phyloP scores from a whole-genome alignment of 2,797 vertebrate genomes.

The Clarias laeviceps region DNA sequence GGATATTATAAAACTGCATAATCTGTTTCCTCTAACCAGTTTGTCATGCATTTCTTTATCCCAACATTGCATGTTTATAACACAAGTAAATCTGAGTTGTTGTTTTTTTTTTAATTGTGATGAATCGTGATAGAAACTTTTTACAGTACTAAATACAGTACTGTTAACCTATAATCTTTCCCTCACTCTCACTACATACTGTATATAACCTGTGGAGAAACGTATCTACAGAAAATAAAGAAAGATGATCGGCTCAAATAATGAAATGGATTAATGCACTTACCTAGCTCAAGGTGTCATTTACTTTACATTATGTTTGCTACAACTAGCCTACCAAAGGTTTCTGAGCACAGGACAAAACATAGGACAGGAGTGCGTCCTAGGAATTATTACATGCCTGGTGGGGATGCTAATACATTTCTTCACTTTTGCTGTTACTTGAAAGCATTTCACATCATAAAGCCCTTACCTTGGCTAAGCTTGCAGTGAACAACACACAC shows the following conservation, averaged over 20 bases:
- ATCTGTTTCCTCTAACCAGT: too few relatives aligned
- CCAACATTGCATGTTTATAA: too few relatives aligned
- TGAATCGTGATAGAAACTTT: too few relatives aligned
- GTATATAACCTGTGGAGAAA: background rate
- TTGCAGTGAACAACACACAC: constrained; percentile 96
- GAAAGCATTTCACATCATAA: background rate
- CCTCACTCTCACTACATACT: background rate
- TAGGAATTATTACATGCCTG: background rate
- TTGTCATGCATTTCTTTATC: too few relatives aligned
- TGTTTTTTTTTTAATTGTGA: too few relatives aligned
- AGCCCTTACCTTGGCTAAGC: constrained; percentile 89
- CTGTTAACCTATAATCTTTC: background rate
- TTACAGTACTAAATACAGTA: background rate
- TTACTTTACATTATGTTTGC: background rate
- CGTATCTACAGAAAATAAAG: background rate
- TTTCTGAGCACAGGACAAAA: background rate
- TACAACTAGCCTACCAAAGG: too few relatives aligned
- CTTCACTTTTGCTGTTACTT: background rate
- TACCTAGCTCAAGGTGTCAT: background rate
- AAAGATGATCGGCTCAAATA: too few relatives aligned
- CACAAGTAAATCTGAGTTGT: too few relatives aligned
- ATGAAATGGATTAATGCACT: background rate
- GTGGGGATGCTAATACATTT: background rate
- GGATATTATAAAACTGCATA: too few relatives aligned
- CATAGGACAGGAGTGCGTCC: background rate